Base-by-base conservation (phyloP, 2,888 invertebrate species). In the Phalangium opilio region DNA sequence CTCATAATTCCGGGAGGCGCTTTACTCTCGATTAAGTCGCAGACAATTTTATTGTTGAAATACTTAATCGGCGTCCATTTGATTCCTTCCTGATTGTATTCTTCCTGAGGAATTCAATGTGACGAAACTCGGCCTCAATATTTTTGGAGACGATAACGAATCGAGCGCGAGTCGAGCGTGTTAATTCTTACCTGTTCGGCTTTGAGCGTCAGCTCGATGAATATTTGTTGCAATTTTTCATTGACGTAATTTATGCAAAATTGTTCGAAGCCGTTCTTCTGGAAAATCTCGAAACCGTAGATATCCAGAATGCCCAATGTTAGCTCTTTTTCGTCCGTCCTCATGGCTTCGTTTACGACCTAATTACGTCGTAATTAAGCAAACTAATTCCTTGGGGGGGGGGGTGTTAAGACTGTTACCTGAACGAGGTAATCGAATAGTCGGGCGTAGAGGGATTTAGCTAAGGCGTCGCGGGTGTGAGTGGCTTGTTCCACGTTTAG, bases 401-500 rank as follows among this genome's bases (percentile, higher is more conserved):
- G 8, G 27, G 27, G 27, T 8, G 3, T 18, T 38, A 17, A 10
- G 38, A 39, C 17, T 43, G 52, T 50, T 55, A 71, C 70, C 61
- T 86, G 80, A 1, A 96, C 91, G 36, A 93, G 74, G 87, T 89
- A 90, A 36, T 81, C 80, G 64, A 90, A 89, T 4, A 90, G 70
- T 0, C 84, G 80, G 41, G 81, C 78, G 67, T 90, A 90, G 3
- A 90, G 66, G 0, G 85, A 82, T 69, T 96, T 95, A 3, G 95
- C 91, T 61, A 98, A 87, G 1, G 95, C 93, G 66, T 98, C 96
- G 58, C 96, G 65, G 0, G 90, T 86, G 65, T 96, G 95, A 49
- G 93, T 69, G 1, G 95, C 95, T 69, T 95, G 93, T 64, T 96
- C 93, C 56, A 95, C 87, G 50, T 86, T 89, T 49, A 95, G 68